A percentile compares a stretch with the other conserved stretches of the same genome.
These are phyloP conservation scores for Lycocerus yunnanus DNA, from an alignment of 2,888 invertebrate genomes.

Conservation along the genomic window DNA sequence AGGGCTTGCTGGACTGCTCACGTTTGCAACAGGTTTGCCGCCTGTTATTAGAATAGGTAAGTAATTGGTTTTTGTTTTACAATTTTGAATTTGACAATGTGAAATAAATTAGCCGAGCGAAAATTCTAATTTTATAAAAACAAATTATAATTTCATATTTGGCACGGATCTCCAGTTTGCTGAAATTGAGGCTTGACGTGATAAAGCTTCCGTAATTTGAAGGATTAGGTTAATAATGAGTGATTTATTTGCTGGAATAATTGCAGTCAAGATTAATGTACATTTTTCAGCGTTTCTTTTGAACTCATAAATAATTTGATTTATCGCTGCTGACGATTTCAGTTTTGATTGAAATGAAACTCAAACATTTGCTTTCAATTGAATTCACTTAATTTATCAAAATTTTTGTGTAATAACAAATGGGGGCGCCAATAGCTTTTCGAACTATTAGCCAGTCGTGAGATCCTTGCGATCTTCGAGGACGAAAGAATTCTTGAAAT, in stretches of 20 bases:
- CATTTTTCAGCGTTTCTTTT: background rate
- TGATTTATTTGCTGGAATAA: background rate
- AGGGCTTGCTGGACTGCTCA: constrained; percentile 48
- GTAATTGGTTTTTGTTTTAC: constrained; percentile 15
- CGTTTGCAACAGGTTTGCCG: constrained; percentile 47
- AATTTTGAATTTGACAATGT: background rate
- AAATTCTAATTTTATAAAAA: background rate
- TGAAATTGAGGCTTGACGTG: background rate
- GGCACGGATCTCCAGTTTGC: background rate
- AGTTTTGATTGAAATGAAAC: background rate
- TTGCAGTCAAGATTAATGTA: background rate
- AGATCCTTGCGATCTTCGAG: too few relatives aligned
- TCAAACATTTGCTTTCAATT: background rate
- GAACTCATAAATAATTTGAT: background rate
- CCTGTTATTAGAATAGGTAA: constrained; percentile 54
- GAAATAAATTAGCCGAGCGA: background rate
- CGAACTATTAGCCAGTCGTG: too few relatives aligned
- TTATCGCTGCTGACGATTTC: background rate
- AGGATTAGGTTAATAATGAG: background rate
- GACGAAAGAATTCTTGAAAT: background rate
- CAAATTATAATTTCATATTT: background rate
- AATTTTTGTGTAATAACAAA: background rate
- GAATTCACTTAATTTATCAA: background rate
- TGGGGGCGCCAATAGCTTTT: too few relatives aligned
- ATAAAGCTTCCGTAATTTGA: background rate